Conservation (phyloP, 2,113 vertebrate species). For the Heterocephalus glaber region DNA sequence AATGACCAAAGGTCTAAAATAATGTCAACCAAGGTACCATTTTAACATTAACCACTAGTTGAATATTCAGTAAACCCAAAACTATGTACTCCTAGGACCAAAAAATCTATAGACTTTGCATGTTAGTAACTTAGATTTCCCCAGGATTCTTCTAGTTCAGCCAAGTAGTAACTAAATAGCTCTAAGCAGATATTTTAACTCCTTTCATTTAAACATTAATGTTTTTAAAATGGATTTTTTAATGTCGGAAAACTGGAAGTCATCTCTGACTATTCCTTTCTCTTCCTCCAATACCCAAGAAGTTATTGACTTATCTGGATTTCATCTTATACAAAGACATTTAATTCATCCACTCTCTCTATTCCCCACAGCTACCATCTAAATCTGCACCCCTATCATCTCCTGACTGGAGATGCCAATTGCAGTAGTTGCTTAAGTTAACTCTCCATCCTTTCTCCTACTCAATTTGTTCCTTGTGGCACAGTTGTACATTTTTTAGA, state of each 20-base stretch:
- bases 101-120: not conserved
- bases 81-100: not conserved
- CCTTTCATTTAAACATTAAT: not conserved
- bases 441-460: not conserved
- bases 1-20: conserved; percentile 16
- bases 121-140: not conserved
- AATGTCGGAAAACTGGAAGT: not conserved
- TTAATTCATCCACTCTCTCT: not conserved
- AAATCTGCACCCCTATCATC: not conserved
- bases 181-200: conserved; percentile 20
- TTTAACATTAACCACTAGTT: not conserved
- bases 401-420: not conserved
- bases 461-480: not conserved
- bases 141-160: not conserved
- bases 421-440: not conserved
- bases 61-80: conserved; percentile 12
- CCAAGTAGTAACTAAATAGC: not conserved
- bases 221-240: not conserved
- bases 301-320: not conserved
- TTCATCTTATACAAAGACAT: not conserved
- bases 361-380: not conserved
- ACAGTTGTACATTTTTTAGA: not conserved
- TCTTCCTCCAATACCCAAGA: not conserved
- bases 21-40: conserved; percentile 10
- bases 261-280: not conserved